phyloP scores from a whole-genome alignment of 2,797 vertebrate species.

The Tokudaia muenninki region DNA sequence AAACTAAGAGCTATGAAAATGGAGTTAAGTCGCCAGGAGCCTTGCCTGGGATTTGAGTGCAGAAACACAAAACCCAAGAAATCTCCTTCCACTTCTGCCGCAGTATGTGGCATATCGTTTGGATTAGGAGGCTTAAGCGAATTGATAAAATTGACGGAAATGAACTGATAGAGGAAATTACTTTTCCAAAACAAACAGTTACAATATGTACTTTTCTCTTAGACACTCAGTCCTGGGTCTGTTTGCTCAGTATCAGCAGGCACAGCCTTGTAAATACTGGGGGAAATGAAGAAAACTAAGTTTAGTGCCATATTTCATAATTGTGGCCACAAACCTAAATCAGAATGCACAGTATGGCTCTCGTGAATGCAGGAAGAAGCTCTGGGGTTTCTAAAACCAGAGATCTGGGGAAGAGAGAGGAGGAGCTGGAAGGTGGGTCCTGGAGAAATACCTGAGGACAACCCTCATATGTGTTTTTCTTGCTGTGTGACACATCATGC shows the following conservation, averaged over 20 bases:
- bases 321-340: not conserved
- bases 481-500: not conserved
- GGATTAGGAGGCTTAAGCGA: constrained; percentile 48
- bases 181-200: constrained; percentile 69
- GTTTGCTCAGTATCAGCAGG: constrained; percentile 29
- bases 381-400: not conserved
- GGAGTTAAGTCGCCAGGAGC: not conserved
- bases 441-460: fast-evolving
- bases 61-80: not conserved
- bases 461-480: not conserved
- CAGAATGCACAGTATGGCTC: not conserved
- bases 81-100: not conserved
- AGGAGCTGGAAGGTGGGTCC: not conserved
- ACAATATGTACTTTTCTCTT: constrained; percentile 63
- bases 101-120: not conserved
- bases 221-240: not conserved
- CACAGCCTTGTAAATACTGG: constrained; percentile 28
- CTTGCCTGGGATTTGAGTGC: not conserved
- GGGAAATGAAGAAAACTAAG: constrained; percentile 26
- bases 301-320: constrained; percentile 13
- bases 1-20: constrained; percentile 48
- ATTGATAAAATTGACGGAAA: constrained; percentile 65
- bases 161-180: constrained; percentile 68
- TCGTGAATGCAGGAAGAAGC: not conserved
- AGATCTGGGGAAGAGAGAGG: not conserved